These are phyloP conservation scores for Siniperca obscura DNA, from an alignment of 2,797 vertebrate genomes.

Conservation along the genomic window DNA sequence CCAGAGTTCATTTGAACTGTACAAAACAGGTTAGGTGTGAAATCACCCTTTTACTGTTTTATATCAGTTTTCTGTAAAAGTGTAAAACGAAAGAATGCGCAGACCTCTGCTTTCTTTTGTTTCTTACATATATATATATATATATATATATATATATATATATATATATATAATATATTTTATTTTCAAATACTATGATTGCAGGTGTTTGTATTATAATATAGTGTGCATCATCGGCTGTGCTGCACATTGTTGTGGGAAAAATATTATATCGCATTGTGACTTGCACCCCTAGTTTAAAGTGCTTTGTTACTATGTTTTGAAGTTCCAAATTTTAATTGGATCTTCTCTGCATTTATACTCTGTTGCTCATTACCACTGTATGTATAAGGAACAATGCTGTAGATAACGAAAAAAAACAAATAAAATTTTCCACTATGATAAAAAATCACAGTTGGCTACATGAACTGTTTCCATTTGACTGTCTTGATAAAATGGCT, in stretches of 20 bases:
- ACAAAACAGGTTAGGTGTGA: neutral
- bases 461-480: slow-evolving; percentile 28
- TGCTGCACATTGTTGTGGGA: neutral
- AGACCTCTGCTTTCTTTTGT: neutral
- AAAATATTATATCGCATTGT: neutral
- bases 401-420: neutral
- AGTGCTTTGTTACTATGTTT: neutral
- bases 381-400: neutral
- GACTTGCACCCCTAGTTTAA: neutral
- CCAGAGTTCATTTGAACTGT: neutral
- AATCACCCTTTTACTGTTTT: neutral
- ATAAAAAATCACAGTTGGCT: slow-evolving; percentile 25
- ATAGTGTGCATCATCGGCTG: neutral
- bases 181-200: neutral
- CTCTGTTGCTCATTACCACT: slow-evolving; percentile 8
- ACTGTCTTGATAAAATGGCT: slow-evolving; percentile 41
- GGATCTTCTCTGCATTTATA: neutral
- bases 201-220: neutral
- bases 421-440: slow-evolving; percentile 1
- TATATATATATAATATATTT: too few relatives aligned
- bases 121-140: neutral
- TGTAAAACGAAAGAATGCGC: neutral
- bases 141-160: too few relatives aligned
- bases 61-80: neutral
- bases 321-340: neutral